phyloP scores from a whole-genome alignment of 2,113 vertebrate genomes.

The Nothocercus nigrocapillus region DNA sequence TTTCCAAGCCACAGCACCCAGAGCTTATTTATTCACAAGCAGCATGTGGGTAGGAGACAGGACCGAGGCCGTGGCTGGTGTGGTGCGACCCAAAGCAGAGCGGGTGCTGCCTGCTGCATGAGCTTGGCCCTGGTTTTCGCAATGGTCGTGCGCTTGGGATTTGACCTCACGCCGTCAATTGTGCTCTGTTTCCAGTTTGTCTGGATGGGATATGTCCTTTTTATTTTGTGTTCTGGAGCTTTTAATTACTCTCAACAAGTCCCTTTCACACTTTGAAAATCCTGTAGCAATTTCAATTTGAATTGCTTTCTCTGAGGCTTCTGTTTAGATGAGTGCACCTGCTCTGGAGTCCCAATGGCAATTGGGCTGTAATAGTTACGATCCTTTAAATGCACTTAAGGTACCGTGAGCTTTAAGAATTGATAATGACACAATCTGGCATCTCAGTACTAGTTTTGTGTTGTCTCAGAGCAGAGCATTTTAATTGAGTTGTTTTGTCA shows the following conservation, averaged over 20 bases:
- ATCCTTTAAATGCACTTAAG: slow-evolving; percentile 74
- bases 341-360: slow-evolving; percentile 58
- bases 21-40: neutral
- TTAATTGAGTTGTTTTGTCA: neutral
- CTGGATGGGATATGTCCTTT: neutral
- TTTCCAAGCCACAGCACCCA: neutral
- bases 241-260: slow-evolving; percentile 57
- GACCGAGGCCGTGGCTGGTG: neutral
- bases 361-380: slow-evolving; percentile 65
- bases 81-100: neutral
- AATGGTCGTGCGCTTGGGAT: neutral
- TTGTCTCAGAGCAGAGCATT: neutral
- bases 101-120: neutral
- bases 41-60: neutral
- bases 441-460: neutral
- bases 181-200: neutral
- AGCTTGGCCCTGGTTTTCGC: no score
- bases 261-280: slow-evolving; percentile 53
- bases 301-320: slow-evolving; percentile 54
- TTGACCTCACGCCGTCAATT: neutral
- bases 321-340: slow-evolving; percentile 58
- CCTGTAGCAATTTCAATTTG: slow-evolving; percentile 32
- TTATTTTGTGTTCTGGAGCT: slow-evolving; percentile 18
- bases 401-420: slow-evolving; percentile 48
- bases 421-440: slow-evolving; percentile 30